phyloP scores from a whole-genome alignment of 1,140 invertebrate genomes.

The Proctacanthus coquilletti region DNA sequence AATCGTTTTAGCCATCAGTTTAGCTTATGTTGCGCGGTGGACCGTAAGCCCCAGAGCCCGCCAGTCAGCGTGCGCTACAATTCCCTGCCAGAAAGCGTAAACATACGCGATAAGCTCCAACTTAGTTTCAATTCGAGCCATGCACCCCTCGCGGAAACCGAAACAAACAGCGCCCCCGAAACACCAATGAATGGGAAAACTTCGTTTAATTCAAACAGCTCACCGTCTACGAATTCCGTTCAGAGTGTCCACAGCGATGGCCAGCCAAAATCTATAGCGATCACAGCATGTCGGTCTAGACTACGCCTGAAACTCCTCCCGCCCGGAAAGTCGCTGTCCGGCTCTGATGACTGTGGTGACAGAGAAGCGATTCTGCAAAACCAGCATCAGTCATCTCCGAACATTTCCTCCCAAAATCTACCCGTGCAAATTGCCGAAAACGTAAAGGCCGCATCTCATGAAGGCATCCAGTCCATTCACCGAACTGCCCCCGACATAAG shows the following conservation, averaged over 20 bases:
- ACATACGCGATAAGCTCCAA: conserved; percentile 20
- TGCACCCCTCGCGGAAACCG: conserved; percentile 10
- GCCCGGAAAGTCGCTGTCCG: conserved; percentile 19
- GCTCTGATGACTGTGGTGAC: conserved; percentile 5
- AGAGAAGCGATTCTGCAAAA: conserved; percentile 18
- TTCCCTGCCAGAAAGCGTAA: conserved; percentile 19
- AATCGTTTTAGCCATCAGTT: conserved; percentile 28
- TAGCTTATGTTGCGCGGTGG: conserved; percentile 24
- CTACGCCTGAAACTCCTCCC: conserved; percentile 24
- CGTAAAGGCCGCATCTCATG: neutral
- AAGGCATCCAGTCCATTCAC: neutral
- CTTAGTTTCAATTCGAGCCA: conserved; percentile 15
- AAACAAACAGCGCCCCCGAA: conserved; percentile 25
- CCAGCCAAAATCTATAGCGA: conserved; percentile 23
- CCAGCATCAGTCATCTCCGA: conserved; percentile 29
- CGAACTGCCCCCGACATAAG: conserved; percentile 29
- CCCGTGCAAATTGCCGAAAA: neutral
- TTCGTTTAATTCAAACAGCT: conserved; percentile 10
- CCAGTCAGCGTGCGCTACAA: conserved; percentile 28
- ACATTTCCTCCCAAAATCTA: conserved; percentile 16
- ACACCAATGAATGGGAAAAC: conserved; percentile 21
- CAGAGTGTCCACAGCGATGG: conserved; percentile 5
- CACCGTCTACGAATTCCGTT: conserved; percentile 12
- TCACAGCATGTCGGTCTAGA: conserved; percentile 25
- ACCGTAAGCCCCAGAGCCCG: conserved; percentile 24